These are phyloP conservation scores for Rhinogobius similis DNA, from an alignment of 2,113 vertebrate genomes.

Conservation along the genomic window DNA sequence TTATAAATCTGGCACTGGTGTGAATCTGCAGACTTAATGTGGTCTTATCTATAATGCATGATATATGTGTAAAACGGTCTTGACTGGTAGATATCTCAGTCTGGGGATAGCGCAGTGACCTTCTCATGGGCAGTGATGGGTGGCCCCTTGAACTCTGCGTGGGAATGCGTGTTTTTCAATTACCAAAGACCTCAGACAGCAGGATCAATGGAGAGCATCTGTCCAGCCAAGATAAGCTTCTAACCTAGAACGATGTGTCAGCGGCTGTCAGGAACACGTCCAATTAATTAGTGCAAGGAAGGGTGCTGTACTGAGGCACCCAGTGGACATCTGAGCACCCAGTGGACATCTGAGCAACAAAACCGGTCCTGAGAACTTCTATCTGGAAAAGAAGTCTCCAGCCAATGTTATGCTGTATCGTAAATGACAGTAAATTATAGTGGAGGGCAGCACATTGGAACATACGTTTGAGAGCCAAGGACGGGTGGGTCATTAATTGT, in stretches of 20 bases:
- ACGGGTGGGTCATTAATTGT: too few species aligned
- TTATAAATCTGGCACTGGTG: conserved; percentile 11
- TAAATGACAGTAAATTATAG: too few species aligned
- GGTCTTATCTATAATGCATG: neutral
- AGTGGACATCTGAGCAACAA: neutral
- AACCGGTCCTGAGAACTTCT: neutral
- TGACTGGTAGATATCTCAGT: neutral
- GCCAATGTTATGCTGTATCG: too few species aligned
- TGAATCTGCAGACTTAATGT: neutral
- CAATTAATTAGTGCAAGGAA: conserved; percentile 49
- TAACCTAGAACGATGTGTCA: conserved; percentile 48
- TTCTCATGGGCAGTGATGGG: conserved; percentile 4
- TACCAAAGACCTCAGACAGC: conserved; percentile 31
- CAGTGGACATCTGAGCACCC: neutral
- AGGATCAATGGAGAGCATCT: conserved; percentile 69
- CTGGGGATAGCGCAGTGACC: neutral
- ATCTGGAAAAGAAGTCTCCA: neutral
- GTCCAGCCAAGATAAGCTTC: conserved; percentile 59
- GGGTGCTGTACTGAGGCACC: neutral
- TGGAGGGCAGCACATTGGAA: too few species aligned
- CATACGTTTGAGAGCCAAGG: too few species aligned
- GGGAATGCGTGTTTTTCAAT: conserved; percentile 58
- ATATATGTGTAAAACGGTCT: neutral
- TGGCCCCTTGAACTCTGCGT: conserved; percentile 41
- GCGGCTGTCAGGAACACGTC: conserved; percentile 50